Evolutionary conservation across 92 coral and sea anemone species (phyloP), one percentile per base, ranked within the genome.

Genomic region (Phymanthus crucifer): DNA sequence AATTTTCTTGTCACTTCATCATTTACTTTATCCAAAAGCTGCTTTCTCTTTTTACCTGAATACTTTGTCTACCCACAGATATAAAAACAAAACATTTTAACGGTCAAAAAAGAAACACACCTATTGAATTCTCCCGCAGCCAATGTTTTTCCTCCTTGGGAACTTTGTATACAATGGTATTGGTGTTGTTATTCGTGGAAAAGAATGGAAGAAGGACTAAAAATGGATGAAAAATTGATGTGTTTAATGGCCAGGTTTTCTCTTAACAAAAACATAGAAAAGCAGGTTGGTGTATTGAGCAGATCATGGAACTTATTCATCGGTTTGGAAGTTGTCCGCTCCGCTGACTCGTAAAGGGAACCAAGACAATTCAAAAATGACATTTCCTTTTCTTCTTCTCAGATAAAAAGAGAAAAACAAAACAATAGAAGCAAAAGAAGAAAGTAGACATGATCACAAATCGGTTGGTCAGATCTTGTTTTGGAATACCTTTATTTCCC

Each of bases 251-350:
- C 29, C 68, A 1, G 68, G 68, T 61, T 12, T 61, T 61, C 68
- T 61, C 34, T 61, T 11, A 29, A 29, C 10, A 26, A 61, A 61
- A 54, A 27, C 58, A 32, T 9, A 38, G 73, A n/a, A n/a, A 33
- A 40, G n/a, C 81, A 77, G 81, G 81, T 77, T 77, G 56, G 43
- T 16, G 54, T 77, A 65, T 77, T 77, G 57, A 77, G 14, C 46
- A 64, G 1, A 19, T 19, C 81, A 77, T 77, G 81, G 72, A 23
- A 26, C 17, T 32, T 77, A 77, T 77, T 77, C 72, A 61, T 18
- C 46, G 5, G 33, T 12, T 38, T 35, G 37, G 54, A 69, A 69
- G 14, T 69, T 34, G 34, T 40, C 21, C 75, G 75, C 75, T 71
- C 40, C 75, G 75, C 46, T 71, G 52, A 32, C 31, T 45, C 75